Evolutionary conservation across 2,113 vertebrate genomes (phyloP).

Genomic region (Junco hyemalis): DNA sequence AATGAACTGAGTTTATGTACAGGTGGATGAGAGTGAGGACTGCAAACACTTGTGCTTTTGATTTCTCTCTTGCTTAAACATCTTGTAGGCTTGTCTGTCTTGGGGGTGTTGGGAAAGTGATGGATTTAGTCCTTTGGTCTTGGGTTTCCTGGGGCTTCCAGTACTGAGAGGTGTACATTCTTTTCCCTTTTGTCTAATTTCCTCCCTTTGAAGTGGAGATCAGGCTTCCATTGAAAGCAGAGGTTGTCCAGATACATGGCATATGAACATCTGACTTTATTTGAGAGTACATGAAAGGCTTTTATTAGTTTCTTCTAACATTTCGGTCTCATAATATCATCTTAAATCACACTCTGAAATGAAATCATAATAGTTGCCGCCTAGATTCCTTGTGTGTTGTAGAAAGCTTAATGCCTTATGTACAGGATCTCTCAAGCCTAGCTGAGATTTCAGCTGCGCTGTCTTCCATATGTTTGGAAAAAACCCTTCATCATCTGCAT

Average conservation of each 20-base stretch:
- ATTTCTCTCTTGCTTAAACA: background rate
- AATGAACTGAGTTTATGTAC: background rate
- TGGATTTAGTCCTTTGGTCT: conserved; percentile 6
- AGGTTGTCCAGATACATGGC: conserved; percentile 24
- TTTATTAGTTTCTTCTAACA: conserved; percentile 19
- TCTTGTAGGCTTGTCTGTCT: background rate
- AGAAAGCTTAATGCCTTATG: background rate
- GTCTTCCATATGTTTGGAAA: conserved; percentile 7
- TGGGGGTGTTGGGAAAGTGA: background rate
- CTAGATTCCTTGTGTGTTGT: background rate
- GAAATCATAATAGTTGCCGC: background rate
- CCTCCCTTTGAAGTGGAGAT: conserved; percentile 49
- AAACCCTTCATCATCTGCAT: background rate
- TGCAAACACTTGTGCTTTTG: background rate
- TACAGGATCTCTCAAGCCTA: background rate
- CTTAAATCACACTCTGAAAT: conserved; percentile 10
- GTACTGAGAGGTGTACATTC: background rate
- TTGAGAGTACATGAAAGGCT: conserved; percentile 41
- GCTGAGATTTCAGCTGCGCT: background rate
- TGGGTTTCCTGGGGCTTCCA: conserved; percentile 2
- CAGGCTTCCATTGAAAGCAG: conserved; percentile 32
- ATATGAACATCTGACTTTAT: conserved; percentile 26
- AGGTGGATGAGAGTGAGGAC: background rate
- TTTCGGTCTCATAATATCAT: background rate
- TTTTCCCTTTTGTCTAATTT: conserved; percentile 14